phyloP scores from a whole-genome alignment of 2,113 vertebrate genomes.

The Pachypanchax playfairii region DNA sequence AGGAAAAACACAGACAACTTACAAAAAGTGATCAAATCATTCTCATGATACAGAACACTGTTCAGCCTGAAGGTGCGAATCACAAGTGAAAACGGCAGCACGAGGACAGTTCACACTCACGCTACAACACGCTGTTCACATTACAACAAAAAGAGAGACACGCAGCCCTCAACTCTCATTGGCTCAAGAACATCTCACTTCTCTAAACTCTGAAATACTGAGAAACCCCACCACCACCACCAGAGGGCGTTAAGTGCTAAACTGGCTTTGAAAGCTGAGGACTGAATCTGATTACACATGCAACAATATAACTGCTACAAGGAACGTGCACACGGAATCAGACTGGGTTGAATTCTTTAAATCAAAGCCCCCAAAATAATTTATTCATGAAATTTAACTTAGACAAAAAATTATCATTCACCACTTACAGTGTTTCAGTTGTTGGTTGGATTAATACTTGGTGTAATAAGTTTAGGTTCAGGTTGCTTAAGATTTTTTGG shows the following conservation, averaged over 20 bases:
- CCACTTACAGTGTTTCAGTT: no score
- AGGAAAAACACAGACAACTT: neutral
- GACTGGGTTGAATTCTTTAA: no score
- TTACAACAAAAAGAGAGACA: constrained; percentile 13
- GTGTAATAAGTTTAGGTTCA: no score
- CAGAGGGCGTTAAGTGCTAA: constrained; percentile 24
- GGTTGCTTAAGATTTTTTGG: no score
- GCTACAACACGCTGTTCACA: constrained; percentile 36
- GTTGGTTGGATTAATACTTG: no score
- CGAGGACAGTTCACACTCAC: constrained; percentile 11
- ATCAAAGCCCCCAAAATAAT: no score
- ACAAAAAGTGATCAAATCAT: neutral
- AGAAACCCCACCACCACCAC: neutral
- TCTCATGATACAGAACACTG: neutral
- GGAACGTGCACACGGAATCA: no score
- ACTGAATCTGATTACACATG: neutral
- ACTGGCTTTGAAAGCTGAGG: neutral
- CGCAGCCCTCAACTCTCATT: constrained; percentile 4
- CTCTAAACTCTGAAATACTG: constrained; percentile 1
- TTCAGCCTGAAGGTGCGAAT: constrained; percentile 15
- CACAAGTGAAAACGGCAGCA: constrained; percentile 34
- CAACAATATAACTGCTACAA: no score
- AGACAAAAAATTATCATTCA: no score
- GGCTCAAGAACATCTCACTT: constrained; percentile 12
- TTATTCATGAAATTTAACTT: no score